Evolutionary conservation across 2,888 invertebrate genomes (phyloP), one percentile per base, ranked within the genome.

Genomic region (Andrena dorsata): DNA sequence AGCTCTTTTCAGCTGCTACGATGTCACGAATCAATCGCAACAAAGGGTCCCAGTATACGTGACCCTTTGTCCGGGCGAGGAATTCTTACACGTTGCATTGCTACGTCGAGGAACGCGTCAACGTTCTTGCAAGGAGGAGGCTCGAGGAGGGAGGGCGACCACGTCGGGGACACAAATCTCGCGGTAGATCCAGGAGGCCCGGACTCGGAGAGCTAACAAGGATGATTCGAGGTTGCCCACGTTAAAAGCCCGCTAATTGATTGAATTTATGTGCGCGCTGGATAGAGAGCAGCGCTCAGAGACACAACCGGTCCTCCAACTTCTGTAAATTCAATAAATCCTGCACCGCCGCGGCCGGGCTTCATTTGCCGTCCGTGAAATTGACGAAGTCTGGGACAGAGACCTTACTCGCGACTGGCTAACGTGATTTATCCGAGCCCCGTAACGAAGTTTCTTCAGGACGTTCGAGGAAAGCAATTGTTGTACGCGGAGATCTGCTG

Each of bases 221-320:
- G 80, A 80, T 69, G 81, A 82, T 74, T 82, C 81, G 80, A 80
- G 74, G 74, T 80, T 82, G 64, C 60, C 81, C 81, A 82, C 69
- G 81, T 74, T 82, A 82, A 82, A 82, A 82, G 81, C 74, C 81
- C 60, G 81, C 81, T 82, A 82, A 82, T 82, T 82, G 81, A 82
- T 80, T 74, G 81, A 82, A 82, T 82, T 82, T 82, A 82, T 82
- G 80, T 74, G 64, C 70, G 51, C 65, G 69, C 32, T 47, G 81
- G 80, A 80, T 80, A 61, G 81, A 74, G 58, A 60, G 74, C 79
- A 32, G 68, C 26, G 47, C 30, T 61, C 49, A 30, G 68, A 70
- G 76, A 70, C 58, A 30, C 47, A 56, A 63, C 58, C 49, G 79
- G 13, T 60, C 79, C 60, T 8, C 32, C 68, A 61, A 73, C 81